Conservation (phyloP, 23 tunicate genomes). For the Phallusia fumigata region DNA sequence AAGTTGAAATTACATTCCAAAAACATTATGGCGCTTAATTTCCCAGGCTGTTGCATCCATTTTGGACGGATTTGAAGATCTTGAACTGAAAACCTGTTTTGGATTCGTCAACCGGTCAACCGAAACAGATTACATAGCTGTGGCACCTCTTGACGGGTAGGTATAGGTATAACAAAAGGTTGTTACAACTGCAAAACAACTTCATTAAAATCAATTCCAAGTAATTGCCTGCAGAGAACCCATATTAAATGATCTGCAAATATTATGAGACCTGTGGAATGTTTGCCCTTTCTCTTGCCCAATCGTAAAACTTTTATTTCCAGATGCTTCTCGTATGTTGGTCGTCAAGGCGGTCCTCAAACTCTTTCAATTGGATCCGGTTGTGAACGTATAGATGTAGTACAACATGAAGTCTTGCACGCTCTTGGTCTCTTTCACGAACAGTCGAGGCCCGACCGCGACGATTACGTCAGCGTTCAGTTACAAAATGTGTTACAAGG, state of each 20-base stretch:
- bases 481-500: background rate
- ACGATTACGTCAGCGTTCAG: constrained; percentile 5
- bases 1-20: background rate
- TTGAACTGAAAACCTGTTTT: constrained; percentile 18
- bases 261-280: no score
- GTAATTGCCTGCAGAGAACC: no score
- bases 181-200: no score
- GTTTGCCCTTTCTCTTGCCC: no score
- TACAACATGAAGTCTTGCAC: constrained; percentile 13
- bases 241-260: no score
- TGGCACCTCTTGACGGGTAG: background rate
- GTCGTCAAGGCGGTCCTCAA: constrained; percentile 3
- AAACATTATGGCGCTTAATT: background rate
- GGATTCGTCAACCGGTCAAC: constrained; percentile 13
- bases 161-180: no score
- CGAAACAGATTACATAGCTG: constrained; percentile 9
- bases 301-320: no score
- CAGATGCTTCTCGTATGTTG: constrained; percentile 14
- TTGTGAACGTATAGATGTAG: background rate
- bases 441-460: constrained; percentile 15
- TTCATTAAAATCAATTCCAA: no score
- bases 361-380: constrained; percentile 4
- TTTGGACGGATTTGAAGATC: constrained; percentile 1
- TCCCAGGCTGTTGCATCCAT: constrained; percentile 14
- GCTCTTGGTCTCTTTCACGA: constrained; percentile 13